Evolutionary conservation across 2,113 vertebrate genomes (phyloP).

Genomic region (Melanotaenia duboulayi): DNA sequence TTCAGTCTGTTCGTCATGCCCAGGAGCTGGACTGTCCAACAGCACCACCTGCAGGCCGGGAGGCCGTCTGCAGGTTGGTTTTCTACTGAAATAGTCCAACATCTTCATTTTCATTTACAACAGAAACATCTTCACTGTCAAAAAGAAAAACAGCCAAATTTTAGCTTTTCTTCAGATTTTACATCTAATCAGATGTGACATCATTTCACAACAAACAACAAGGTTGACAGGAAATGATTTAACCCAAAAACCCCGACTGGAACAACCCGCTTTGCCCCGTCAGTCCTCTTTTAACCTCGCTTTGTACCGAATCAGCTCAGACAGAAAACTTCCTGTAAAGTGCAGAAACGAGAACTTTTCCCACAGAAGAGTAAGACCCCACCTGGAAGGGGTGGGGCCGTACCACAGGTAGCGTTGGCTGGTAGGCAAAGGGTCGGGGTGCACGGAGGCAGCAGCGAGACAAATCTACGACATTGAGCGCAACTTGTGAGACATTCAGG

Average conservation of each 20-base stretch:
- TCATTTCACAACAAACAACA: too few relatives aligned
- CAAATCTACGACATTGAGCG: neutral
- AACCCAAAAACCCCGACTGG: too few relatives aligned
- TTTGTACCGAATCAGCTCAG: conserved; percentile 59
- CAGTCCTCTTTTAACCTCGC: conserved; percentile 14
- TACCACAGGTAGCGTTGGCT: neutral
- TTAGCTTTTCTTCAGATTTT: too few relatives aligned
- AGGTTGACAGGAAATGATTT: too few relatives aligned
- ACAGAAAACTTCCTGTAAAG: conserved; percentile 71
- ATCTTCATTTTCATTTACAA: neutral
- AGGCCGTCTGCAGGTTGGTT: neutral
- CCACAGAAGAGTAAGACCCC: neutral
- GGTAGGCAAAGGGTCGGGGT: neutral
- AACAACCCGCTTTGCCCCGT: too few relatives aligned
- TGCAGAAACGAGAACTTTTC: conserved; percentile 74
- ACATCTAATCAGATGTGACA: neutral
- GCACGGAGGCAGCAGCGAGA: neutral
- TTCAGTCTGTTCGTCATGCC: conserved; percentile 11
- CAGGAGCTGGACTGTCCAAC: conserved; percentile 16
- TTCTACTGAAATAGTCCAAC: neutral
- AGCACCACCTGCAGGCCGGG: conserved; percentile 7
- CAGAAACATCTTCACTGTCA: neutral
- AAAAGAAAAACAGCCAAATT: neutral
- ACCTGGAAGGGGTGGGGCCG: neutral
- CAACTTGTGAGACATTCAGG: too few relatives aligned